These are phyloP conservation scores for Lutjanus erythropterus DNA, from an alignment of 2,113 vertebrate species.

Conservation along the genomic window DNA sequence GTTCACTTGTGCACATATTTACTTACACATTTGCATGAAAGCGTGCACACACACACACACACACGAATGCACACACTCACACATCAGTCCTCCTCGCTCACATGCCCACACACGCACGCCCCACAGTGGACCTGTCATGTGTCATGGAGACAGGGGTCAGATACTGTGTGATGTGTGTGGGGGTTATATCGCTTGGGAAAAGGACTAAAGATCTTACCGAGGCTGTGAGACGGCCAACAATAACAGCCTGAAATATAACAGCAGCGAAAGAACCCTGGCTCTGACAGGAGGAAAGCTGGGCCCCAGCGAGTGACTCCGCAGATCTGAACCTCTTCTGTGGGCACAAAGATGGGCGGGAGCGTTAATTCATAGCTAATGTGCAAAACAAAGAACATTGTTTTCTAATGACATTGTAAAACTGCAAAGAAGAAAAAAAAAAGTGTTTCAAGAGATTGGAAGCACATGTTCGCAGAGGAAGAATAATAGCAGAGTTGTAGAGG, in stretches of 20 bases:
- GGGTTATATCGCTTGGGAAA: conserved; percentile 97
- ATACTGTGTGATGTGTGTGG: conserved; percentile 89
- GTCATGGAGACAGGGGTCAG: conserved; percentile 89
- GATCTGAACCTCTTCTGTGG: conserved; percentile 89
- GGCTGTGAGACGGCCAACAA: conserved; percentile 90
- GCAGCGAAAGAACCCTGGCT: conserved; percentile 77
- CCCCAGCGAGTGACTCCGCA: conserved; percentile 85
- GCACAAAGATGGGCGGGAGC: conserved; percentile 83
- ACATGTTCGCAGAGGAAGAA: conserved; percentile 88
- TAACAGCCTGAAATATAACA: conserved; percentile 96
- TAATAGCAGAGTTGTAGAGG: conserved; percentile 83
- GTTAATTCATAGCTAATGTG: conserved; percentile 91
- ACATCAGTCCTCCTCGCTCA: conserved; percentile 21
- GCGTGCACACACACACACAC: conserved; percentile 20
- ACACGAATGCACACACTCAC: conserved; percentile 18
- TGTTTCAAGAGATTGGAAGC: conserved; percentile 91
- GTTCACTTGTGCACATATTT: conserved; percentile 41
- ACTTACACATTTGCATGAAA: conserved; percentile 54
- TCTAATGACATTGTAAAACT: conserved; percentile 88
- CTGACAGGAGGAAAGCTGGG: conserved; percentile 75
- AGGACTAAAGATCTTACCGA: conserved; percentile 91
- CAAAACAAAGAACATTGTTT: conserved; percentile 93
- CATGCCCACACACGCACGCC: conserved; percentile 34
- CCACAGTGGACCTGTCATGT: conserved; percentile 81
- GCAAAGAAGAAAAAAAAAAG: conserved; percentile 83